Conservation (phyloP, 2,797 vertebrate species). For the Cheirogaleus major region DNA sequence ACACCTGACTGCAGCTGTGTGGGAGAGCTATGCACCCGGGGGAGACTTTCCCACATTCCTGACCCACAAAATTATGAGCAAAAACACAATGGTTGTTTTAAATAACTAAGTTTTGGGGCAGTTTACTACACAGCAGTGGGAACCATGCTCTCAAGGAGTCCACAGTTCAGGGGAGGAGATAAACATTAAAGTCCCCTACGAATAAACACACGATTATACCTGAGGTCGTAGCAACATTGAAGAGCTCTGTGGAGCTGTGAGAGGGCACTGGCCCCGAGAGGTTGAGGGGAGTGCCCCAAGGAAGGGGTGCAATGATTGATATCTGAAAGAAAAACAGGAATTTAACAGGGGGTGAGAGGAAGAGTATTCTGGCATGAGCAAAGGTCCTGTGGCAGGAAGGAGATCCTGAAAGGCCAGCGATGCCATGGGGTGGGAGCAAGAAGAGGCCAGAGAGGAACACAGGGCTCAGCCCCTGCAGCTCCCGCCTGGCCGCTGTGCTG, state of each 20-base stretch:
- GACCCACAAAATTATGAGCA: background rate
- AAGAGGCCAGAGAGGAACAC: background rate
- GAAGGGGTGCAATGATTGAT: background rate
- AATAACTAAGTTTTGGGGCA: background rate
- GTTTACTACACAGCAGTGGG: background rate
- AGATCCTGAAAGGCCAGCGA: background rate
- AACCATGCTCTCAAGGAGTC: accelerated
- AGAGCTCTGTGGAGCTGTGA: no score
- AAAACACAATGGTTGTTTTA: background rate
- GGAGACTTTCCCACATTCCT: background rate
- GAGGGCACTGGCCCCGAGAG: background rate
- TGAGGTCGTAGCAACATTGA: background rate
- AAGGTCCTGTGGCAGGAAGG: constrained; percentile 13
- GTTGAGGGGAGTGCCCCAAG: background rate
- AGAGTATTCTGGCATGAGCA: background rate
- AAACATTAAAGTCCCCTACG: background rate
- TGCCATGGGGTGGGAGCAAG: background rate
- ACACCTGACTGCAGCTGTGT: accelerated
- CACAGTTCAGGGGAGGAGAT: background rate
- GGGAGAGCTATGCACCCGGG: background rate
- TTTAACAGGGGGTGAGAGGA: background rate
- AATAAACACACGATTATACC: background rate
- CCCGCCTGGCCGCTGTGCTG: no score
- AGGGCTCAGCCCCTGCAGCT: no score
- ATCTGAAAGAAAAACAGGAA: background rate